Percentiles rank a stretch among this genome's conserved stretches.
Conservation (phyloP, 2,113 vertebrate genomes). For the Limanda limanda region DNA sequence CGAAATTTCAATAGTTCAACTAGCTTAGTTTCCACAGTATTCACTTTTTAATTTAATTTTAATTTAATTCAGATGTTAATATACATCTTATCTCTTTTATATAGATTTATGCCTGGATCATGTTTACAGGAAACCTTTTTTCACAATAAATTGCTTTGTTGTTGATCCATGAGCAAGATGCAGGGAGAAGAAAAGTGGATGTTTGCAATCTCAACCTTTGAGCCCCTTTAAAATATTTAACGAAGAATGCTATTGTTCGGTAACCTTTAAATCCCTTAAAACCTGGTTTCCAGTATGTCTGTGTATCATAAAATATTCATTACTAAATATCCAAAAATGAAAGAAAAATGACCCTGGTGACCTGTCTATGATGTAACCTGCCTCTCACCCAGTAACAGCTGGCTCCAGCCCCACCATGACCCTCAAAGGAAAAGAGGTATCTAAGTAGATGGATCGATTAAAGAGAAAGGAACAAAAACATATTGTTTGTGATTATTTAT, state of each 20-base stretch:
- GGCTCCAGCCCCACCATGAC: background rate
- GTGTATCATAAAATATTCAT: background rate
- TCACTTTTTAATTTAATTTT: background rate
- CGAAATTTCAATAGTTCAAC: constrained; percentile 3
- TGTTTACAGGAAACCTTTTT: too few species aligned
- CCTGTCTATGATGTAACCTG: background rate
- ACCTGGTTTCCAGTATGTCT: too few species aligned
- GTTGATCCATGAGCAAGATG: too few species aligned
- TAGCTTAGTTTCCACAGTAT: background rate
- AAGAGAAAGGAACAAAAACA: background rate
- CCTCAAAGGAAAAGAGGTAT: background rate
- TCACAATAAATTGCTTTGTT: too few species aligned
- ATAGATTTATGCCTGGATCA: too few species aligned
- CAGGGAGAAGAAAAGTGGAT: too few species aligned
- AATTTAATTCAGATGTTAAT: too few species aligned
- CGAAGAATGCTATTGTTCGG: background rate
- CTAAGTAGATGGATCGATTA: background rate
- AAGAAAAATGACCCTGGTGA: background rate
- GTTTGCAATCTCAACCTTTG: too few species aligned
- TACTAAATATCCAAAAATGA: background rate
- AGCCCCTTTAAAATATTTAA: background rate
- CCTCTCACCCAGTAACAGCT: too few species aligned
- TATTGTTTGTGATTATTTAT: too few species aligned
- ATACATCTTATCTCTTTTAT: too few species aligned
- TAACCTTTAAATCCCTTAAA: background rate